Percentiles rank a stretch among this genome's conserved stretches.
Evolutionary conservation across 1,140 invertebrate species (phyloP).

Genomic region (Neuroterus valhalla): DNA sequence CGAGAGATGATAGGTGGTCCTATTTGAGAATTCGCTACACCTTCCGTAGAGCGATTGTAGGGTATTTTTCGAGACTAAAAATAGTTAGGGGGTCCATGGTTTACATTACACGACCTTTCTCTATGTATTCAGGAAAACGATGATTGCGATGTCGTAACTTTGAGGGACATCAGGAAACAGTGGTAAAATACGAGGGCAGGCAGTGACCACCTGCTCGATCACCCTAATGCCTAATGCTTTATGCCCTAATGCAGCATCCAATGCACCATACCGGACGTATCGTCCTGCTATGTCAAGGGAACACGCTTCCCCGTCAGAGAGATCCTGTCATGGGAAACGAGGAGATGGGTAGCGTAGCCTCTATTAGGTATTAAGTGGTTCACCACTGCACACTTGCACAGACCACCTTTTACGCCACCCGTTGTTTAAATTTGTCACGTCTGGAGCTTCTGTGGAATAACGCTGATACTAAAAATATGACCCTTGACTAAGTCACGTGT

Average conservation of each 20-base stretch:
- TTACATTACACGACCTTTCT: no score
- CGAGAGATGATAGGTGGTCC: no score
- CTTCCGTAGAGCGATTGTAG: no score
- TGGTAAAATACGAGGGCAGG: slow-evolving; percentile 28
- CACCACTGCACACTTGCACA: not conserved
- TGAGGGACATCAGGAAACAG: not conserved
- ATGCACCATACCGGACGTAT: not conserved
- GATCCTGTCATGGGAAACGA: slow-evolving; percentile 18
- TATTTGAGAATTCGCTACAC: no score
- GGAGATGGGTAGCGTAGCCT: not conserved
- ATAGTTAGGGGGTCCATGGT: no score
- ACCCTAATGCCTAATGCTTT: slow-evolving; percentile 16
- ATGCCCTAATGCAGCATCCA: not conserved
- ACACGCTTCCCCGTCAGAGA: slow-evolving; percentile 6
- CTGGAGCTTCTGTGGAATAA: slow-evolving; percentile 7
- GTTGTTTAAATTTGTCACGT: slow-evolving; percentile 19
- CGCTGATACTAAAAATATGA: slow-evolving; percentile 6
- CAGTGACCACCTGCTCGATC: slow-evolving; percentile 40
- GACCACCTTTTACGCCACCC: not conserved
- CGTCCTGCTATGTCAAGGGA: not conserved
- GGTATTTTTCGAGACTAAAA: no score
- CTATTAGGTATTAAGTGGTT: not conserved
- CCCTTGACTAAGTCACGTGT: slow-evolving; percentile 18
- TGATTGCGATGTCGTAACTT: not conserved
- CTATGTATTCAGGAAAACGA: no score